These are phyloP conservation scores for Chrysogorgia sp. DNA, from an alignment of 92 coral and sea anemone species.

Conservation along the genomic window DNA sequence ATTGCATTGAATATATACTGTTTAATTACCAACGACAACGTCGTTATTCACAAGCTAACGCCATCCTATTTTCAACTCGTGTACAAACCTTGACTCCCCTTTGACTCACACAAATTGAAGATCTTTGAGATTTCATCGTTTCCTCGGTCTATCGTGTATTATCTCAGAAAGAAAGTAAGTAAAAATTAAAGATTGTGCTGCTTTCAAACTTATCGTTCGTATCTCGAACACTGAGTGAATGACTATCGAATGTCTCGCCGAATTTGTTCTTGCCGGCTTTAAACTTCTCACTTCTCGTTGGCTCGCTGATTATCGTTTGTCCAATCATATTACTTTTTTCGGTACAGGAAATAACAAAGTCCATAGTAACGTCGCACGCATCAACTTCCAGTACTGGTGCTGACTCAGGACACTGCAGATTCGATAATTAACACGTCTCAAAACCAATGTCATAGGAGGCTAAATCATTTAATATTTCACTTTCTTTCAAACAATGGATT, in stretches of 20 bases:
- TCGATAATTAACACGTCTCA: background rate
- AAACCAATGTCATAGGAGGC: background rate
- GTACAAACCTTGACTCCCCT: slow-evolving; percentile 25
- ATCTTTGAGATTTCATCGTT: slow-evolving; percentile 33
- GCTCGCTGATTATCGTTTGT: slow-evolving; percentile 30
- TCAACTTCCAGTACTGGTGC: background rate
- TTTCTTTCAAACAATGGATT: slow-evolving; percentile 67
- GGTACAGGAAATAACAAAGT: slow-evolving; percentile 24
- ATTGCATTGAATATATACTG: background rate
- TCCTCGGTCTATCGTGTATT: background rate
- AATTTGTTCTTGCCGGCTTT: slow-evolving; percentile 86
- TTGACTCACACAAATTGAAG: slow-evolving; percentile 5
- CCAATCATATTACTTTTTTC: slow-evolving; percentile 70
- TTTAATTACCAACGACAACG: slow-evolving; percentile 24
- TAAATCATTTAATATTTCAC: background rate
- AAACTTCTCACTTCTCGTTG: slow-evolving; percentile 72
- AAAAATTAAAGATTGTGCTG: background rate
- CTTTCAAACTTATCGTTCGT: background rate
- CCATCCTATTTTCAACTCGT: slow-evolving; percentile 5
- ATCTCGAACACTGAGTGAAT: slow-evolving; percentile 2
- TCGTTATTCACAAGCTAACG: slow-evolving; percentile 21
- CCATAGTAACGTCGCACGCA: slow-evolving; percentile 27
- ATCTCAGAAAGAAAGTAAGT: background rate
- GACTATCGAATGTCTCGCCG: slow-evolving; percentile 56
- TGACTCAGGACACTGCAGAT: background rate